Evolutionary conservation across 2,888 invertebrate genomes (phyloP), one percentile per base, ranked within the genome.

Genomic region (Dasysyrphus tricinctus): DNA sequence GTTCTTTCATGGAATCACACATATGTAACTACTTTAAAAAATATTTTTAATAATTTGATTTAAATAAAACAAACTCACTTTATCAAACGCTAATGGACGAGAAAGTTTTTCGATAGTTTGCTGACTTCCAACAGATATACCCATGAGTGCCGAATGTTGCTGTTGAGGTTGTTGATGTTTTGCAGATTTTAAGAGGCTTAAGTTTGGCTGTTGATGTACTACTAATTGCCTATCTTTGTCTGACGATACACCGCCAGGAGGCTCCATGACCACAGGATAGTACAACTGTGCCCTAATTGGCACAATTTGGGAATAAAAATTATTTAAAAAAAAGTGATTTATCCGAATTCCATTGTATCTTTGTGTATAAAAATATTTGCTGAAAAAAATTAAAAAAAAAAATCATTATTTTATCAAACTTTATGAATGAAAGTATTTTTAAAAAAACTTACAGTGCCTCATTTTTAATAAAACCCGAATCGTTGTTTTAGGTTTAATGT

Each of bases 1-100:
- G n/a, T n/a, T n/a, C n/a, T n/a, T n/a, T n/a, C n/a, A n/a, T n/a
- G n/a, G n/a, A n/a, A n/a, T n/a, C n/a, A n/a, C n/a, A n/a, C n/a
- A n/a, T n/a, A n/a, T n/a, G n/a, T n/a, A n/a, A n/a, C n/a, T n/a
- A n/a, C n/a, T n/a, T n/a, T n/a, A n/a, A n/a, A n/a, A n/a, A n/a
- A n/a, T n/a, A n/a, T n/a, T n/a, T n/a, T n/a, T n/a, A n/a, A n/a
- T n/a, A n/a, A n/a, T n/a, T n/a, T n/a, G n/a, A n/a, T n/a, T n/a
- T n/a, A n/a, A n/a, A n/a, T n/a, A n/a, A 19, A 19, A 37, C 8
- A 49, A 24, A 80, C 81, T 92, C 91, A 96, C 96, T 95, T 95
- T 96, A 93, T 96, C 96, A 93, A 96, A 96, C 92, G 95, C 95
- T 93, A 95, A 94, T 91, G 96, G 96, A 93, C 95, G 90, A 42